phyloP scores from a whole-genome alignment of 1,140 invertebrate species.

The Trialeurodes vaporariorum region DNA sequence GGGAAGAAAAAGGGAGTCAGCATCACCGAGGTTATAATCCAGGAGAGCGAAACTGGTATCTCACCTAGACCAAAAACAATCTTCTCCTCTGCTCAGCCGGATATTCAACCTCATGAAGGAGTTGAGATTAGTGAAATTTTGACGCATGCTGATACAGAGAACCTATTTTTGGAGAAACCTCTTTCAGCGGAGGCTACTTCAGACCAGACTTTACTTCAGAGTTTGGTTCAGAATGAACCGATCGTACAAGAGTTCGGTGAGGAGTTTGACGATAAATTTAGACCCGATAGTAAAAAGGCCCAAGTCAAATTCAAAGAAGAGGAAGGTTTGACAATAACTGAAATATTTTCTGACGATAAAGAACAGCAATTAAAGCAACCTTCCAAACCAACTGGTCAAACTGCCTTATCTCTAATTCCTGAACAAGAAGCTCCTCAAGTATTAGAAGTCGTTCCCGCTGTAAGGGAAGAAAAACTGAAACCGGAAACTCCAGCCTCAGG shows the following conservation, averaged over 20 bases:
- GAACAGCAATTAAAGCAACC: conserved; percentile 32
- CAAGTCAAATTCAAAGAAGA: conserved; percentile 37
- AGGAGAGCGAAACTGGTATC: neutral
- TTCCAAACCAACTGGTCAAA: conserved; percentile 29
- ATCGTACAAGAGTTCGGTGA: neutral
- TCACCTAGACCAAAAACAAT: neutral
- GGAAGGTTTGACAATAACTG: conserved; percentile 35
- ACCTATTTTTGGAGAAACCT: neutral
- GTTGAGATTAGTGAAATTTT: neutral
- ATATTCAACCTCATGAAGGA: neutral
- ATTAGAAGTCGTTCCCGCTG: conserved; percentile 35
- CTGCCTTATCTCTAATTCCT: conserved; percentile 37
- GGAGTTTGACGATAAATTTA: conserved; percentile 18
- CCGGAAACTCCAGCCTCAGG: conserved; percentile 21
- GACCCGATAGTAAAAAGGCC: conserved; percentile 38
- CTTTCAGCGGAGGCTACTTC: neutral
- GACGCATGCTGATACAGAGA: neutral
- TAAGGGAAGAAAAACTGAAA: conserved; percentile 30
- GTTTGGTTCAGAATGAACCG: neutral
- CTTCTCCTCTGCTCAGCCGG: neutral
- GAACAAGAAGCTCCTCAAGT: conserved; percentile 38
- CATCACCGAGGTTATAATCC: neutral
- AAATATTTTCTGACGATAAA: conserved; percentile 38
- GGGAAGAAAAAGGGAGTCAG: neutral
- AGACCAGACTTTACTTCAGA: neutral